Base-by-base conservation (phyloP, 2,113 vertebrate genomes). In the Phodopus roborovskii region DNA sequence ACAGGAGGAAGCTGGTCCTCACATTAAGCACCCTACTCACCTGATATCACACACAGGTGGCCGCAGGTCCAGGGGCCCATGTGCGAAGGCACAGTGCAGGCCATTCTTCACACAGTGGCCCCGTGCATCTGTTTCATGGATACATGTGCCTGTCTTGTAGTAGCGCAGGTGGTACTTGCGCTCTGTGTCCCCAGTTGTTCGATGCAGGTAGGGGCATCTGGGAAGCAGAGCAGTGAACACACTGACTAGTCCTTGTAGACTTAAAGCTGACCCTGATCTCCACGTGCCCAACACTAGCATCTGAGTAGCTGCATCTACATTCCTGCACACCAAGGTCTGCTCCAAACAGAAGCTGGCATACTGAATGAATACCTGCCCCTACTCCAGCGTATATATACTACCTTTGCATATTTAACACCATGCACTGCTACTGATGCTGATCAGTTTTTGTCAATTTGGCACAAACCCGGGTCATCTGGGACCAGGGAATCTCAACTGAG, bases 151-250 rank as follows among this genome's bases (percentile, higher is more conserved):
- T 2, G 99, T 99, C 98, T 99, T 99, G 98, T 99, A 99, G 97
- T 99, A 99, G 96, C 99, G 99, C 96, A 99, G 99, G 98, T 99
- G 99, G 98, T 99, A 99, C 97, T 99, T 99, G 98, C 99, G 99
- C 98, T 99, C 99, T 2, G 99, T 99, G 98, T 99, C 99, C 79
- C 99, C 99, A 9, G 99, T 99, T 70, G 99, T 99, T 94, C 99
- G 99, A 98, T 99, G 99, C 97, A 99, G 98, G 97, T 99, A 99
- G 5, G 99, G 99, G 93, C 99, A 99, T 98, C 99, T 99, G 91
- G 45, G 91, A 71, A 77, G 97, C 2, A 97, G 81, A 97, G 88
- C 90, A 94, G 26, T 42, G 4, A 10, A 87, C 77, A 88, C 10
- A 15, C 9, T 22, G 6, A 81, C 64, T 36, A 36, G n/a, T 62